Percentiles rank a stretch among this genome's conserved stretches.
Evolutionary conservation across 2,113 vertebrate genomes (phyloP).

Genomic region (Dissostichus mawsoni): DNA sequence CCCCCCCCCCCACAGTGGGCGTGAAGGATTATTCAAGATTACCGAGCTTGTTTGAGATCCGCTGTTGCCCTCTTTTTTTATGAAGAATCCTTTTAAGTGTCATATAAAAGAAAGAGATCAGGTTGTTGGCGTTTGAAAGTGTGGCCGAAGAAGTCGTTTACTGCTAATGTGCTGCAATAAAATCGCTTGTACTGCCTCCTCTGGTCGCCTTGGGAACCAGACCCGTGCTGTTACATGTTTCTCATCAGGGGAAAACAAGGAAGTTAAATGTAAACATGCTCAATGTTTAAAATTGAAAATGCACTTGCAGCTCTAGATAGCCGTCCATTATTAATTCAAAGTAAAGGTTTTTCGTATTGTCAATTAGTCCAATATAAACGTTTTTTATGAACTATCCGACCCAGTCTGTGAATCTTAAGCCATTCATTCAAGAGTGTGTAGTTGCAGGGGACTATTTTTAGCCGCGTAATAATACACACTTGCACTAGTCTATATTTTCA

Average conservation of each 20-base stretch:
- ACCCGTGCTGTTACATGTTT: not conserved
- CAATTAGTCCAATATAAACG: not conserved
- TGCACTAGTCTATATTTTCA: no score
- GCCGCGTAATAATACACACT: no score
- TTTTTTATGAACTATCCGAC: not conserved
- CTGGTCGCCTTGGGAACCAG: not conserved
- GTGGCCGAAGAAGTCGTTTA: not conserved
- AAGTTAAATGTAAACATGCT: constrained; percentile 15
- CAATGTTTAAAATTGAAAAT: constrained; percentile 5
- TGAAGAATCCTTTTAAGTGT: constrained; percentile 25
- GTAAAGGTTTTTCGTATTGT: not conserved
- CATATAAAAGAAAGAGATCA: not conserved
- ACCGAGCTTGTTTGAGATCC: constrained; percentile 31
- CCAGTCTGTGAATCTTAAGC: not conserved
- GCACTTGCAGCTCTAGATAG: not conserved
- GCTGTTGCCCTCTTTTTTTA: constrained; percentile 10
- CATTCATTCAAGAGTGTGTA: no score
- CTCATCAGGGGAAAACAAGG: not conserved
- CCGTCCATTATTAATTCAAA: not conserved
- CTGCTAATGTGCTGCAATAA: not conserved
- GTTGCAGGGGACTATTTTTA: no score
- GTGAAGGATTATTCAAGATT: constrained; percentile 54
- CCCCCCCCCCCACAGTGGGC: constrained; percentile 25
- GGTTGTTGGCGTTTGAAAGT: not conserved
- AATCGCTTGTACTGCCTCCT: not conserved